These are phyloP conservation scores for Dyspetes luteomarginatus DNA, from an alignment of 2,888 invertebrate genomes.

Conservation along the genomic window DNA sequence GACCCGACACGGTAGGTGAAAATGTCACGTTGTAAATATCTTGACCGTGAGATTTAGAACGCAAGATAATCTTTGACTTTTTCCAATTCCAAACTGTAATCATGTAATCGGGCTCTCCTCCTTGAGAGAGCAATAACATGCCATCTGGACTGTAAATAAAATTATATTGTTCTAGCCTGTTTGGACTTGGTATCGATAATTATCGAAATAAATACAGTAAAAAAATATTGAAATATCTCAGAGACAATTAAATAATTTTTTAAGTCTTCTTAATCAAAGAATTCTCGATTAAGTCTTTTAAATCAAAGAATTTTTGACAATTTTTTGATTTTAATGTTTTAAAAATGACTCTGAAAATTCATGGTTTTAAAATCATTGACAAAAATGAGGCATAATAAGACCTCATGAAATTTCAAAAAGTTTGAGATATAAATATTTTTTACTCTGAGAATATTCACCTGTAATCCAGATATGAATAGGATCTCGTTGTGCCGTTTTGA, in stretches of 20 bases:
- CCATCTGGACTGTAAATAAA: slow-evolving; percentile 89
- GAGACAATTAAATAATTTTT: slow-evolving; percentile 11
- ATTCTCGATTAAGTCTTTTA: neutral
- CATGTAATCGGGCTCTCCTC: slow-evolving; percentile 93
- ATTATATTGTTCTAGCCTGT: slow-evolving; percentile 7
- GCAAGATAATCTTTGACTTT: slow-evolving; percentile 89
- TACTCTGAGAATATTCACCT: slow-evolving; percentile 84
- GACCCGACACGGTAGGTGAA: slow-evolving; percentile 91
- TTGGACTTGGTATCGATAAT: neutral
- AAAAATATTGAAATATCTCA: slow-evolving; percentile 10
- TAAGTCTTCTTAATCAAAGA: neutral
- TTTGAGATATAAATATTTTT: too few species aligned
- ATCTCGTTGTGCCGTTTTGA: slow-evolving; percentile 89
- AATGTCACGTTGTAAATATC: slow-evolving; percentile 92
- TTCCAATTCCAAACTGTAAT: slow-evolving; percentile 96
- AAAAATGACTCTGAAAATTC: too few species aligned
- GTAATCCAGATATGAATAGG: slow-evolving; percentile 90
- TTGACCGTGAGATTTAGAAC: slow-evolving; percentile 93
- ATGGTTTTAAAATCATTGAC: too few species aligned
- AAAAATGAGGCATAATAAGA: too few species aligned
- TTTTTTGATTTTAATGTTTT: too few species aligned
- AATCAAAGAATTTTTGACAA: neutral
- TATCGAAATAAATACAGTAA: neutral
- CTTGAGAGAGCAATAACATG: slow-evolving; percentile 91
- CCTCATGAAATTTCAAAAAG: too few species aligned